phyloP scores from a whole-genome alignment of 2,888 invertebrate genomes.

The Coleophora flavipennella region DNA sequence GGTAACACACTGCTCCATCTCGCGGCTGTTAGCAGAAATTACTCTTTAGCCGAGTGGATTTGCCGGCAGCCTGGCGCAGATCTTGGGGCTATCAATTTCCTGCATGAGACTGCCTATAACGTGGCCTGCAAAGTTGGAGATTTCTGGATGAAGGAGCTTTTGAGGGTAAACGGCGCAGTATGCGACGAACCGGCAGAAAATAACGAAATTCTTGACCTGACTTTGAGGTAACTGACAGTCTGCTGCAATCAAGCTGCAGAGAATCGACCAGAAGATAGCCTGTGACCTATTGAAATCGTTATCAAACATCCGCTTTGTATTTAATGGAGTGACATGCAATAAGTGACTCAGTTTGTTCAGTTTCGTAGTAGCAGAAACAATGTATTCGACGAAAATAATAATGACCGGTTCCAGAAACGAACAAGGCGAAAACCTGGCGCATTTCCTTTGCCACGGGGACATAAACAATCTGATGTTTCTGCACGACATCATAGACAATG shows the following conservation, averaged over 20 bases:
- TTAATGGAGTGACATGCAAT: too few relatives aligned
- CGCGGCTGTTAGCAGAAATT: not conserved
- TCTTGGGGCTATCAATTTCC: not conserved
- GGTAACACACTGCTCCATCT: not conserved
- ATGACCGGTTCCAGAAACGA: not conserved
- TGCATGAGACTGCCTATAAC: not conserved
- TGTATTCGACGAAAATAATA: not conserved
- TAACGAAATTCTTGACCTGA: too few relatives aligned
- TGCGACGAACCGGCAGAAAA: not conserved
- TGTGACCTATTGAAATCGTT: too few relatives aligned
- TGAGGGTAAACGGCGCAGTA: not conserved
- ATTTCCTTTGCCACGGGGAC: not conserved
- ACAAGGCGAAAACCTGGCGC: not conserved
- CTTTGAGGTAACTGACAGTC: too few relatives aligned
- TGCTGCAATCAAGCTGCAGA: too few relatives aligned
- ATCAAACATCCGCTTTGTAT: too few relatives aligned
- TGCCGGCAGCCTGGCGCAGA: not conserved
- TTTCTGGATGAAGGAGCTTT: not conserved
- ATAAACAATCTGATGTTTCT: not conserved
- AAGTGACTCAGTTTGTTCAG: too few relatives aligned
- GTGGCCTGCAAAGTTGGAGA: conserved; percentile 1
- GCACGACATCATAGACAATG: not conserved
- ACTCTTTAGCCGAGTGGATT: not conserved
- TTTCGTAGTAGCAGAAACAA: too few relatives aligned
- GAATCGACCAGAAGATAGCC: too few relatives aligned